Evolutionary conservation across 2,888 invertebrate species (phyloP).

Genomic region (Cryptophagus acutangulus): DNA sequence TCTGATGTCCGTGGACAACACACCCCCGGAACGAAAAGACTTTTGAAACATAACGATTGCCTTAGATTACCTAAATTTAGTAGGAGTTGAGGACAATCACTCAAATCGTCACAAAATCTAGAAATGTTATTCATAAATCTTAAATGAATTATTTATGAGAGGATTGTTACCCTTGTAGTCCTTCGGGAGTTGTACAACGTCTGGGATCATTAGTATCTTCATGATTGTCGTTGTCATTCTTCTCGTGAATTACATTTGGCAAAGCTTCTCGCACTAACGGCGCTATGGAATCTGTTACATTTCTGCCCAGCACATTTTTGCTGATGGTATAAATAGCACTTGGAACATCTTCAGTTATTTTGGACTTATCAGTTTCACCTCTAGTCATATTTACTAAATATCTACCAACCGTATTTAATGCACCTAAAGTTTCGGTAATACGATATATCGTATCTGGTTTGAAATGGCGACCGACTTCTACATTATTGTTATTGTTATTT

Average conservation of each 20-base stretch:
- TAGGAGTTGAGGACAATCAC: conserved; percentile 80
- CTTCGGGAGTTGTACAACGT: conserved; percentile 78
- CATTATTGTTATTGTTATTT: conserved; percentile 19
- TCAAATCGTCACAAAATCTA: conserved; percentile 74
- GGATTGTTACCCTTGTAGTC: conserved; percentile 57
- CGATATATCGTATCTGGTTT: conserved; percentile 48
- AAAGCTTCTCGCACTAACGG: conserved; percentile 58
- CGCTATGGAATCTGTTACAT: conserved; percentile 76
- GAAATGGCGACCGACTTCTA: conserved; percentile 41
- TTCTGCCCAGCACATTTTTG: conserved; percentile 71
- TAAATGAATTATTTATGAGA: not conserved
- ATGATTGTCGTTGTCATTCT: conserved; percentile 26
- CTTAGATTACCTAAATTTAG: conserved; percentile 75
- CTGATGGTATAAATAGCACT: conserved; percentile 74
- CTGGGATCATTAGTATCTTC: conserved; percentile 49
- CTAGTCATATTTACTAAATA: conserved; percentile 79
- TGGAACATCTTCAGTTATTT: conserved; percentile 56
- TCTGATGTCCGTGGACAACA: conserved; percentile 66
- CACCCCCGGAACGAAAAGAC: conserved; percentile 85
- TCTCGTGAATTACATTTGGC: conserved; percentile 30
- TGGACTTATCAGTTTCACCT: conserved; percentile 41
- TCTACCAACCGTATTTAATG: conserved; percentile 79
- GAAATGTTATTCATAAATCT: too few relatives aligned
- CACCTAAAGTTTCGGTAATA: conserved; percentile 64
- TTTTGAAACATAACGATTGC: conserved; percentile 87